These are phyloP conservation scores for Leptocoma aspasia DNA, from an alignment of 2,113 vertebrate genomes.

Conservation along the genomic window DNA sequence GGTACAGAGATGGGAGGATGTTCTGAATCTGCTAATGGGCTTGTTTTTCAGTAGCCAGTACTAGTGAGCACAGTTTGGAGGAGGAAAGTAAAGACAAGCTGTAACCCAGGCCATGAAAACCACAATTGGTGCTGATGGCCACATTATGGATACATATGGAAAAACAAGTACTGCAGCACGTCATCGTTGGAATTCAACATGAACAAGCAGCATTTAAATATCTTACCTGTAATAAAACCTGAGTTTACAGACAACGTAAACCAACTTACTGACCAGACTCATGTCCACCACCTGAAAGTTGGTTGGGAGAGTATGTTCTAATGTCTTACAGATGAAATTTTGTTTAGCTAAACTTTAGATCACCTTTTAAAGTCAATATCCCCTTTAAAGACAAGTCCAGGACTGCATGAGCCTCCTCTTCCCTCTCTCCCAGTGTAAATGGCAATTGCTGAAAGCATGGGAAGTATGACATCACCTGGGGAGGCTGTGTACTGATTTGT, in stretches of 20 bases:
- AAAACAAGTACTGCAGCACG: background rate
- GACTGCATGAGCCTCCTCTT: background rate
- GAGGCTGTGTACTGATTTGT: background rate
- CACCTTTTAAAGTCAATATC: background rate
- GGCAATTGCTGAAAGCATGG: background rate
- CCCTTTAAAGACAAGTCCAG: background rate
- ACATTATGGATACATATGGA: too few species aligned
- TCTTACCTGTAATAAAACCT: background rate
- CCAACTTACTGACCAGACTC: fast-evolving
- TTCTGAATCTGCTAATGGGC: background rate
- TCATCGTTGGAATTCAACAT: background rate
- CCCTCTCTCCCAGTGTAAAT: background rate
- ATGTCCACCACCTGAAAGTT: background rate
- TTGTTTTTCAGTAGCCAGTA: background rate
- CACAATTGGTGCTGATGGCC: background rate
- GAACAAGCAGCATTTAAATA: background rate
- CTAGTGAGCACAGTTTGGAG: background rate
- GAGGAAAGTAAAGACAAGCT: background rate
- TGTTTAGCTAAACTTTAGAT: background rate
- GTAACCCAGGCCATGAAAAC: background rate
- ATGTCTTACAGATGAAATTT: background rate
- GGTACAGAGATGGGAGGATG: background rate
- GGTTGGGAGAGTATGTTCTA: background rate
- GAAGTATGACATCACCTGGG: background rate
- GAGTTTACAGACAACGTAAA: background rate